Base-by-base conservation (phyloP, 1,140 invertebrate species). In the Galleria mellonella region DNA sequence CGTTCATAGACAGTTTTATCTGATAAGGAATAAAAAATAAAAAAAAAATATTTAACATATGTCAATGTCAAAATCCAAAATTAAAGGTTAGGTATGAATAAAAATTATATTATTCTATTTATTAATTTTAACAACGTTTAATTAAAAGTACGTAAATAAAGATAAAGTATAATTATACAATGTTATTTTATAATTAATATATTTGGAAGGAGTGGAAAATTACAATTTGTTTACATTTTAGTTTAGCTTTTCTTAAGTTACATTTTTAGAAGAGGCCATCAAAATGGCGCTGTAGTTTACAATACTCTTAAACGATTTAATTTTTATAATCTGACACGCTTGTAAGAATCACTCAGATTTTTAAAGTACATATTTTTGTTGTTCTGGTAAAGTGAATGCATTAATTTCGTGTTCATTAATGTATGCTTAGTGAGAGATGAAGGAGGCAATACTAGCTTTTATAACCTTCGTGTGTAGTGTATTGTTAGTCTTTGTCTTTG, bases 371-470 rank as follows among this genome's bases (percentile, higher is more conserved):
- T 47, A 31, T 33, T 43, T 30, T 53, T 43, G n/a, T 66, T 54
- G 38, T 60, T 51, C 57, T 65, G 67, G 63, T 75, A 69, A 75
- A 71, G 46, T 69, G 64, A 61, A 69, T 79, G 55, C 43, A 68
- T 62, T 74, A 60, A 62, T 64, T 38, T 64, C 51, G 64, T 70
- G 70, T 69, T 72, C 43, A 62, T 64, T 67, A 72, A 67, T 49
- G 53, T 65, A 63, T 50, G 55, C 48, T 56, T 71, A 62, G 57
- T 70, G 45, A 59, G 64, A 72, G 64, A 84, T 84, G 81, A 79
- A 83, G 71, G 81, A 84, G 79, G 76, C 75, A 69, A 74, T 83
- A 61, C 75, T 84, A 71, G 77, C 76, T 55, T 65, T 84, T 67
- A 32, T 84, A 69, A 74, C 81, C 59, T 78, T 81, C 55, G 44